Percentiles rank a stretch among this genome's conserved stretches.
These are phyloP conservation scores for Antrozous pallidus DNA, from an alignment of 2,797 vertebrate species.

Conservation along the genomic window DNA sequence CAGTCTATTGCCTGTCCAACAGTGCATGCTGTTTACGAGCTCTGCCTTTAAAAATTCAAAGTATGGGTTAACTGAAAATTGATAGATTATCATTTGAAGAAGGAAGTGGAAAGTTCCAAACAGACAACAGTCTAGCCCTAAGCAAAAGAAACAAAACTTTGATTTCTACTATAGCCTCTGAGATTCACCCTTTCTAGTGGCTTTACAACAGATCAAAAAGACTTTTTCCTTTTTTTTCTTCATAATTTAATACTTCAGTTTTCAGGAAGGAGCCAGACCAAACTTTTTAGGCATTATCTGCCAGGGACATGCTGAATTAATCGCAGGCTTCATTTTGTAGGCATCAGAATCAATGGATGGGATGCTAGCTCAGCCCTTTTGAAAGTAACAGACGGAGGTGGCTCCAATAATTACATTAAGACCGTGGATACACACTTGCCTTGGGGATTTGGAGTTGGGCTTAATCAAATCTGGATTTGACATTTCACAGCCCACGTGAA, in stretches of 20 bases:
- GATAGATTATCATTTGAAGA: conserved; percentile 48
- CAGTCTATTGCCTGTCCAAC: not conserved
- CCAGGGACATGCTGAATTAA: conserved; percentile 64
- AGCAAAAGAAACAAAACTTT: not conserved
- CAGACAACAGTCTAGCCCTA: not conserved
- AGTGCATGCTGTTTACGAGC: not conserved
- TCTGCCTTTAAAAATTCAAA: conserved; percentile 44
- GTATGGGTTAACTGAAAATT: conserved; percentile 53
- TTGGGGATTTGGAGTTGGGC: conserved; percentile 65
- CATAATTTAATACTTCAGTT: conserved; percentile 45
- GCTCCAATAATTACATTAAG: conserved; percentile 61
- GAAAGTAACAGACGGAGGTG: conserved; percentile 60
- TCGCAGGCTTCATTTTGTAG: conserved; percentile 59
- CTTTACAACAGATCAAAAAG: conserved; percentile 21
- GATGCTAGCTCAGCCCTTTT: conserved; percentile 71
- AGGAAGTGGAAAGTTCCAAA: conserved; percentile 42
- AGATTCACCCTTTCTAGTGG: not conserved
- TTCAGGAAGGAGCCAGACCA: conserved; percentile 40
- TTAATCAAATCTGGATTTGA: conserved; percentile 62
- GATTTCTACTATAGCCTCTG: not conserved
- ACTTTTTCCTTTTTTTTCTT: not conserved
- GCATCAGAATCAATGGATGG: conserved; percentile 28
- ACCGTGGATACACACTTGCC: conserved; percentile 57
- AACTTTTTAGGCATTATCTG: conserved; percentile 41
- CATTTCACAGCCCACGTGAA: conserved; percentile 68